Evolutionary conservation across 2,113 vertebrate species (phyloP).

Genomic region (Thunnus thynnus): DNA sequence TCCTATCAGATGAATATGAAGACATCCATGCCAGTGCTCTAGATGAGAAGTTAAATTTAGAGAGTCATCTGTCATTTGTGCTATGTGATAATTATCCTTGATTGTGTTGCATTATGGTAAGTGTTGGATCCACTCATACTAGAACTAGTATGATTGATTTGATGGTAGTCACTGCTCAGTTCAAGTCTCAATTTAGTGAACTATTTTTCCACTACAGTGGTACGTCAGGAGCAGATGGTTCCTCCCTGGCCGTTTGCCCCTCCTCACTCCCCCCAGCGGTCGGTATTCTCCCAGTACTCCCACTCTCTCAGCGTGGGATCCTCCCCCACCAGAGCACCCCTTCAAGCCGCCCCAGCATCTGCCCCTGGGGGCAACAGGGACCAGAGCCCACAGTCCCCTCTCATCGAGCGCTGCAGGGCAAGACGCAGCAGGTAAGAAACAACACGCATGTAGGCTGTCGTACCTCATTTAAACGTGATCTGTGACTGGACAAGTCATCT

Average conservation of each 20-base stretch:
- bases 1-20: no score
- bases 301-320: conserved; percentile 72
- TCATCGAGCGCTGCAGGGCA: conserved; percentile 74
- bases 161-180: neutral
- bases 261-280: conserved; percentile 76
- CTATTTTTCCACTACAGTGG: conserved; percentile 73
- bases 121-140: no score
- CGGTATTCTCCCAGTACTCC: conserved; percentile 81
- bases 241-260: conserved; percentile 89
- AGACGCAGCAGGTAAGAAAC: conserved; percentile 77
- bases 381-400: conserved; percentile 69
- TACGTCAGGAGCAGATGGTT: conserved; percentile 86
- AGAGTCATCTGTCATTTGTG: no score
- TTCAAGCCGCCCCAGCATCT: conserved; percentile 38
- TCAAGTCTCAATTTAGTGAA: neutral
- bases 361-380: conserved; percentile 51
- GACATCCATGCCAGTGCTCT: no score
- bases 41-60: no score
- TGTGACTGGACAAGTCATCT: neutral
- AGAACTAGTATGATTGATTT: neutral
- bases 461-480: neutral
- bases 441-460: neutral
- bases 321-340: conserved; percentile 77
- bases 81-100: no score
- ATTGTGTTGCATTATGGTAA: no score